phyloP scores from a whole-genome alignment of 1,140 invertebrate species.

The Brachionus rubens region DNA sequence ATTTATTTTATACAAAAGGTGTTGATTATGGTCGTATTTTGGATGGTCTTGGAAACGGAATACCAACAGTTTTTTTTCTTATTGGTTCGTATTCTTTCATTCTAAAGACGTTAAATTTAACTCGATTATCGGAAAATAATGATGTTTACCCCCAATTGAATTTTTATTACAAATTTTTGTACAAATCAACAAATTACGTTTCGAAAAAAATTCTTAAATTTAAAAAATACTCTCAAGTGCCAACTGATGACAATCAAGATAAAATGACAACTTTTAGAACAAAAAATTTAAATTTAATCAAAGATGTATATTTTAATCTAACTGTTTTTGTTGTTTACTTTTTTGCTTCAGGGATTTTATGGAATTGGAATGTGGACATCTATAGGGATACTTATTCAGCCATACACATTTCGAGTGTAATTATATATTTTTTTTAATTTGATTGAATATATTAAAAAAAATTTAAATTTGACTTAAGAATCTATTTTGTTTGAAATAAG shows the following conservation, averaged over 20 bases:
- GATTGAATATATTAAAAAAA: no score
- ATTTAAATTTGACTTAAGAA: no score
- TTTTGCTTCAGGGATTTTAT: neutral
- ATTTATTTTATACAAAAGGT: neutral
- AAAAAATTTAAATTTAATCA: neutral
- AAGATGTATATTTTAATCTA: constrained; percentile 23
- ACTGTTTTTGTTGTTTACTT: constrained; percentile 21
- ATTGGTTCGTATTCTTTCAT: constrained; percentile 29
- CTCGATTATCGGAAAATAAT: neutral
- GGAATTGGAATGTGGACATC: constrained; percentile 19
- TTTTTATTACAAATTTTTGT: constrained; percentile 21
- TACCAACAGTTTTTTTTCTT: neutral
- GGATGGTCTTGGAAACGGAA: neutral
- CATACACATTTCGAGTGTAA: neutral
- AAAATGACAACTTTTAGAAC: neutral
- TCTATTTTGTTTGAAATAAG: no score
- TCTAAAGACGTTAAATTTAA: neutral
- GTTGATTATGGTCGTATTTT: constrained; percentile 1
- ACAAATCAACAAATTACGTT: neutral
- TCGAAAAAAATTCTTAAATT: constrained; percentile 2
- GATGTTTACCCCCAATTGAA: neutral
- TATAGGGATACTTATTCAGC: constrained; percentile 1
- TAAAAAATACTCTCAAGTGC: neutral
- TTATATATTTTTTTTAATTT: neutral
- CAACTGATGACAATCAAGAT: neutral